A percentile compares a stretch with the other conserved stretches of the same genome.
Evolutionary conservation across 2,113 vertebrate genomes (phyloP).

Genomic region (Chauna torquata): DNA sequence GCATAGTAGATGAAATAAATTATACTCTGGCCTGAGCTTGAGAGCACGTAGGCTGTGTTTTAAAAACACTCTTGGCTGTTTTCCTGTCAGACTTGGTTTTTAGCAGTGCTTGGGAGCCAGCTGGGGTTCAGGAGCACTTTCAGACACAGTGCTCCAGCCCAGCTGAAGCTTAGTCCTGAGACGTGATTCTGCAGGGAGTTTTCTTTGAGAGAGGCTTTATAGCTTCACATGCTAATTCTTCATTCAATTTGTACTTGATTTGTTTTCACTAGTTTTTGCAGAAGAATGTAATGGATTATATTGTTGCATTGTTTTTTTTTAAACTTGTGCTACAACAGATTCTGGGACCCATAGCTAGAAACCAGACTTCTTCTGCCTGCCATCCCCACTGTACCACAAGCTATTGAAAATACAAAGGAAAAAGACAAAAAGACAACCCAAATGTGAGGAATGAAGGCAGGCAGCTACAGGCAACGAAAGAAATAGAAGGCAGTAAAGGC

Average conservation of each 20-base stretch:
- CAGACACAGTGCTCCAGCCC: not conserved
- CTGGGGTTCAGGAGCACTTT: slow-evolving; percentile 4
- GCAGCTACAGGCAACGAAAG: not conserved
- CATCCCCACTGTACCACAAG: accelerated
- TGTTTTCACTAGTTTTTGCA: not conserved
- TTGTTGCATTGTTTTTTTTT: not conserved
- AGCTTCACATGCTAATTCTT: not conserved
- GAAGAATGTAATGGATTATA: not conserved
- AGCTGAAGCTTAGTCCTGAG: not conserved
- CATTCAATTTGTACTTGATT: not conserved
- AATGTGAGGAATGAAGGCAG: not conserved
- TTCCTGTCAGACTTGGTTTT: not conserved
- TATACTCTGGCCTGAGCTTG: not conserved
- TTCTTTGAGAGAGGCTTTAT: not conserved
- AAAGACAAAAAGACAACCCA: not conserved
- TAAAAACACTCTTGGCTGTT: not conserved
- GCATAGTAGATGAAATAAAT: not conserved
- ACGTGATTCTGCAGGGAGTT: not conserved
- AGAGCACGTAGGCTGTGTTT: not conserved
- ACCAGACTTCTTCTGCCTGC: not conserved
- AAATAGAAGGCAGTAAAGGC: not conserved
- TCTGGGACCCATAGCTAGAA: not conserved
- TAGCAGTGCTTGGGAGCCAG: not conserved
- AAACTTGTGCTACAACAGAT: not conserved
- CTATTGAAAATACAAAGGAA: not conserved